phyloP scores from a whole-genome alignment of 2,888 invertebrate genomes.

The Chalcis sispes region DNA sequence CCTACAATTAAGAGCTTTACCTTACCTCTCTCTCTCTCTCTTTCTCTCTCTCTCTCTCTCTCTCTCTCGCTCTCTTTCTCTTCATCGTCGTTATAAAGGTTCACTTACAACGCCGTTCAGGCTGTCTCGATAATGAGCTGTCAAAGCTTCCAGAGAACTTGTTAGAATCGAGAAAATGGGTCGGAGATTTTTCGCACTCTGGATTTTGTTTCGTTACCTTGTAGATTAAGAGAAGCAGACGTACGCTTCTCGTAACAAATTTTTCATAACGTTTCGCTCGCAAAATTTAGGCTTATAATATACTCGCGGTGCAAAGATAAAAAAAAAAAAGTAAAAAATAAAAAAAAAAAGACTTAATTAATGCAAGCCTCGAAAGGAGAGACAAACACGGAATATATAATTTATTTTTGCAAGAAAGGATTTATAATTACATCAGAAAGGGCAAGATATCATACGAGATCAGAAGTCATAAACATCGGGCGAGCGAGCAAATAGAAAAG shows the following conservation, averaged over 20 bases:
- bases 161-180: slow-evolving; percentile 20
- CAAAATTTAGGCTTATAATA: no score
- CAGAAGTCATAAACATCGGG: not conserved
- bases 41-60: no score
- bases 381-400: not conserved
- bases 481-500: slow-evolving; percentile 1
- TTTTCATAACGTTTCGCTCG: no score
- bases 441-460: not conserved
- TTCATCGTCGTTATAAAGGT: not conserved
- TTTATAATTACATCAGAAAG: not conserved
- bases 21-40: no score
- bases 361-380: not conserved
- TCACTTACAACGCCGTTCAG: not conserved
- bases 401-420: not conserved
- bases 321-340: no score
- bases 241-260: no score
- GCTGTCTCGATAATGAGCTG: slow-evolving; percentile 29
- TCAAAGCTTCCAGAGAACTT: not conserved
- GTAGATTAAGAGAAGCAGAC: not conserved
- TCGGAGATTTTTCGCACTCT: slow-evolving; percentile 5
- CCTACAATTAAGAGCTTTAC: slow-evolving; percentile 21
- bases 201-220: not conserved
- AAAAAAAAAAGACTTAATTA: not conserved
- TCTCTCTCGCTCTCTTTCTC: not conserved
- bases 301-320: no score